Percentiles rank a stretch among this genome's conserved stretches.
These are phyloP conservation scores for Enteromius viviparus DNA, from an alignment of 2,797 vertebrate genomes.

Conservation along the genomic window DNA sequence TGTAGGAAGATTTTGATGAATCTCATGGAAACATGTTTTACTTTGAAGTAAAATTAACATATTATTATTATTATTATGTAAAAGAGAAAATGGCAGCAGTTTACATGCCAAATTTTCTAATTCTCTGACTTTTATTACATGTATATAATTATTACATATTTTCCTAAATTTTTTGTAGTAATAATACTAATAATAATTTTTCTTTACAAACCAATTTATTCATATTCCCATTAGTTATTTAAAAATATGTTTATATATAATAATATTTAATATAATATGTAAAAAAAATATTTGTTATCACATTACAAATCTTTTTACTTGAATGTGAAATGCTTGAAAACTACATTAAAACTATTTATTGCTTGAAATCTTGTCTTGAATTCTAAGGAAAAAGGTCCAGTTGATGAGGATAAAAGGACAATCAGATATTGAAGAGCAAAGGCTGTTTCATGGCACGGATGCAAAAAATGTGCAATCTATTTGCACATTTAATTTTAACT, in stretches of 20 bases:
- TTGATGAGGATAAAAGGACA: slow-evolving; percentile 81
- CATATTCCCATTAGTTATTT: neutral
- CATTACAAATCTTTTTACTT: neutral
- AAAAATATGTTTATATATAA: neutral
- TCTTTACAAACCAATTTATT: neutral
- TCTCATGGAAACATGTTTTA: neutral
- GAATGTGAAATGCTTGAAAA: neutral
- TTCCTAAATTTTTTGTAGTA: no score
- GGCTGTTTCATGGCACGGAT: slow-evolving; percentile 87
- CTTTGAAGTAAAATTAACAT: no score
- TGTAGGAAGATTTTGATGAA: neutral
- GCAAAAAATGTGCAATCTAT: slow-evolving; percentile 80
- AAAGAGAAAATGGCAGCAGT: no score
- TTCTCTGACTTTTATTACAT: no score
- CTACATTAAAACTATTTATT: neutral
- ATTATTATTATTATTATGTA: no score
- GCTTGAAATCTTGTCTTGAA: neutral
- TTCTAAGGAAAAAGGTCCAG: slow-evolving; percentile 84
- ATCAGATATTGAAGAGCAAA: slow-evolving; percentile 78
- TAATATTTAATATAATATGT: no score
- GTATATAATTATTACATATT: no score
- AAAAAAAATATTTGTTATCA: neutral
- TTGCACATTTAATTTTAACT: slow-evolving; percentile 90
- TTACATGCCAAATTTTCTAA: no score
- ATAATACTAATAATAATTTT: neutral